These are phyloP conservation scores for Stichodactyla mertensii DNA, from an alignment of 64 coral and sea anemone genomes.

Conservation along the genomic window DNA sequence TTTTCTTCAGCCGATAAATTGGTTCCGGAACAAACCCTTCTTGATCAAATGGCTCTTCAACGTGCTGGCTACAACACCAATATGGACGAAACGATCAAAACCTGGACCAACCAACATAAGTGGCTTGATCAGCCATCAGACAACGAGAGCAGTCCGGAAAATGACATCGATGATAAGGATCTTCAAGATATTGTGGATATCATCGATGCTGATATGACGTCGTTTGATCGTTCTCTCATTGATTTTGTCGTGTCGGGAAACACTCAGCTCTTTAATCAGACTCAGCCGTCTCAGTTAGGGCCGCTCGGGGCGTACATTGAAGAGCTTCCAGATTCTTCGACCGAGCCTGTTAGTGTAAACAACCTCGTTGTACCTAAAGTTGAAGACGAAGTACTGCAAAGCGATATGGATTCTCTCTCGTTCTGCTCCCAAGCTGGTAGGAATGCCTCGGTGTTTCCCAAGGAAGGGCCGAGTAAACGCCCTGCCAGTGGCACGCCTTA, in stretches of 20 bases:
- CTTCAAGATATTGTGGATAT: constrained; percentile 43
- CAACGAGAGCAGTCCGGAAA: constrained; percentile 1
- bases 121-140: constrained; percentile 6
- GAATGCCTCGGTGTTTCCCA: not conserved
- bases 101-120: not conserved
- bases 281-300: not conserved
- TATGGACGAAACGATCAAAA: not conserved
- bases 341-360: not conserved
- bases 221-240: constrained; percentile 41
- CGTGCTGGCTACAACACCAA: constrained; percentile 30
- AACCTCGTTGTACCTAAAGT: constrained; percentile 26
- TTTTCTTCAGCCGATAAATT: constrained; percentile 52
- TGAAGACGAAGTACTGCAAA: constrained; percentile 20
- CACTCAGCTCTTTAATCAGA: not conserved
- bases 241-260: constrained; percentile 44
- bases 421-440: not conserved
- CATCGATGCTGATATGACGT: constrained; percentile 27
- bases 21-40: constrained; percentile 39
- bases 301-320: constrained; percentile 6
- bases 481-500: not conserved
- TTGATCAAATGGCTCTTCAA: constrained; percentile 34
- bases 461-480: not conserved
- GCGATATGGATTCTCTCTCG: not conserved
- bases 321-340: not conserved
- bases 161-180: constrained; percentile 37